Evolutionary conservation across 2,888 invertebrate genomes (phyloP).

Genomic region (Halictus ligatus): DNA sequence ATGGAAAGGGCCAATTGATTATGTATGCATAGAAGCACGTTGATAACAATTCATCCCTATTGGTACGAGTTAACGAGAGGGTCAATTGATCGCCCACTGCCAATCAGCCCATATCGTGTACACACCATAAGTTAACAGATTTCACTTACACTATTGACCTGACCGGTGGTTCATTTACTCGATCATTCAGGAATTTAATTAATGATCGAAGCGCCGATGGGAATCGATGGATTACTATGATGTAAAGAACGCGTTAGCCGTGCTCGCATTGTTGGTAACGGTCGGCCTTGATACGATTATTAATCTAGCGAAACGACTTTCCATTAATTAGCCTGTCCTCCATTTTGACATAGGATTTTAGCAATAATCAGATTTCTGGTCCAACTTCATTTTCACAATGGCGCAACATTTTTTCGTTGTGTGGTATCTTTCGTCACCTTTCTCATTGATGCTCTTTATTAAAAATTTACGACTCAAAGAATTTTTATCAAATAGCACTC

Average conservation of each 20-base stretch:
- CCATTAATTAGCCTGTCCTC: neutral
- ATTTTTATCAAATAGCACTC: neutral
- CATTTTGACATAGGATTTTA: neutral
- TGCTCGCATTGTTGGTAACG: constrained; percentile 35
- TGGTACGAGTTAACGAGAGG: constrained; percentile 80
- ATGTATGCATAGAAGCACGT: constrained; percentile 79
- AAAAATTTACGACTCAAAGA: neutral
- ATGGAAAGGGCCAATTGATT: constrained; percentile 73
- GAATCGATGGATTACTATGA: constrained; percentile 65
- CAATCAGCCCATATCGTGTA: constrained; percentile 78
- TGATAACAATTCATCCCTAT: constrained; percentile 81
- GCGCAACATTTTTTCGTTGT: neutral
- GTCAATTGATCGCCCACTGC: constrained; percentile 83
- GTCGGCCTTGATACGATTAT: constrained; percentile 42
- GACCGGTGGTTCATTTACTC: constrained; percentile 71
- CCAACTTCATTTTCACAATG: neutral
- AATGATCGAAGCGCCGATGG: constrained; percentile 70
- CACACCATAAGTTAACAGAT: constrained; percentile 79
- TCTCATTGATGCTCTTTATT: neutral
- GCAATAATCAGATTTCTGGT: neutral
- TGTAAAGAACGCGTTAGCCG: constrained; percentile 44
- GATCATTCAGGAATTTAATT: constrained; percentile 72
- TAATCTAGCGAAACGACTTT: constrained; percentile 34
- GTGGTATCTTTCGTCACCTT: neutral
- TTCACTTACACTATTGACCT: constrained; percentile 82